Percentiles rank a stretch among this genome's conserved stretches.
Evolutionary conservation across 2,797 vertebrate genomes (phyloP).

Genomic region (Chiloscyllium punctatum): DNA sequence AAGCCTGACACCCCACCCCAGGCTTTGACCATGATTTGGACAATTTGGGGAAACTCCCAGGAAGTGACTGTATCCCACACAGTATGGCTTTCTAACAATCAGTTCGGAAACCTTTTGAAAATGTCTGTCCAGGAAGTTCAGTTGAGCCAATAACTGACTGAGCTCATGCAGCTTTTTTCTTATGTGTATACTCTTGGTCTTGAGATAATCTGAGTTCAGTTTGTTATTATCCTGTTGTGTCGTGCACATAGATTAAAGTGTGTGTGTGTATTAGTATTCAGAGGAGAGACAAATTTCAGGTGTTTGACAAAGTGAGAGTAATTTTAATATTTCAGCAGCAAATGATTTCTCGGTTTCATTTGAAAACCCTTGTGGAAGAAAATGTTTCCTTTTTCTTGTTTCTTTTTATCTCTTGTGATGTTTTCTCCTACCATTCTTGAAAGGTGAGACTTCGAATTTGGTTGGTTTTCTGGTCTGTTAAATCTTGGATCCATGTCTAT

Average conservation of each 20-base stretch:
- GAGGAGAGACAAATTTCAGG: not conserved
- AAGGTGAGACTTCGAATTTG: not conserved
- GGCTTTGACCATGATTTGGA: not conserved
- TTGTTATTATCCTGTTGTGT: not conserved
- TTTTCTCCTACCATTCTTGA: not conserved
- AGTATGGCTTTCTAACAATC: not conserved
- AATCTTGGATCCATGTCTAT: not conserved
- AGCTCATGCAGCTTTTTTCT: slow-evolving; percentile 14
- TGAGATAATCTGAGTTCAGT: not conserved
- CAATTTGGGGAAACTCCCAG: not conserved
- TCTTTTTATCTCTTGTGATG: not conserved
- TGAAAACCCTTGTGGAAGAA: not conserved
- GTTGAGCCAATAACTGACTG: not conserved
- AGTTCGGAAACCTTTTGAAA: not conserved
- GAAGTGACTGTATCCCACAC: not conserved
- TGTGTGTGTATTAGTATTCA: not conserved
- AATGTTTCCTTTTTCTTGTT: not conserved
- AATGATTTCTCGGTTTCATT: not conserved
- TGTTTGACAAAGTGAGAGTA: not conserved
- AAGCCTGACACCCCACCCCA: not conserved
- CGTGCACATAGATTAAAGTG: not conserved
- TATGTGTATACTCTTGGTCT: not conserved
- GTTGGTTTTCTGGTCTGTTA: not conserved
- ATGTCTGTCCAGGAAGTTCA: not conserved
- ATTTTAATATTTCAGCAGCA: not conserved